These are phyloP conservation scores for Mactromeris polynyma DNA, from an alignment of 2,888 invertebrate genomes.

Conservation along the genomic window DNA sequence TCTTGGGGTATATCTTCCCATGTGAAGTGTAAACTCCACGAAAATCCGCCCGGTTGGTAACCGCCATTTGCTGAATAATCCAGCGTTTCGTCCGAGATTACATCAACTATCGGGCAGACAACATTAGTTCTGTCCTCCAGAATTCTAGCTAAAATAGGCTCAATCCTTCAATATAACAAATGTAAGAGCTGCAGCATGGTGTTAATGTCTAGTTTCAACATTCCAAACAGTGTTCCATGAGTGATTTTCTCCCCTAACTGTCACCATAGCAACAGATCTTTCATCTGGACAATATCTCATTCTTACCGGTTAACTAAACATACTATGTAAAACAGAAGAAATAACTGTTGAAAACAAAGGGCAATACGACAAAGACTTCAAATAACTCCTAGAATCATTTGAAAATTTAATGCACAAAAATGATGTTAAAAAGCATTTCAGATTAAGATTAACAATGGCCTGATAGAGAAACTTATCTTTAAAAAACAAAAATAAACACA, in stretches of 20 bases:
- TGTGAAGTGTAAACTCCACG: slow-evolving; percentile 93
- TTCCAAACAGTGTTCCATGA: slow-evolving; percentile 3
- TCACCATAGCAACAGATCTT: neutral
- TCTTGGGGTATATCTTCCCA: slow-evolving; percentile 89
- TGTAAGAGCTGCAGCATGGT: neutral
- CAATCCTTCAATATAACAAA: slow-evolving; percentile 89
- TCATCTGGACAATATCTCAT: neutral
- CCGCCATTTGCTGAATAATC: slow-evolving; percentile 79
- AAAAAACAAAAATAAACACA: too few species aligned
- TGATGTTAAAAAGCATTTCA: too few species aligned
- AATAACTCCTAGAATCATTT: too few species aligned
- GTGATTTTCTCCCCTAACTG: slow-evolving; percentile 1
- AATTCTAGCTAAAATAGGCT: slow-evolving; percentile 95
- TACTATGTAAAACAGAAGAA: neutral
- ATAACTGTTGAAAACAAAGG: too few species aligned
- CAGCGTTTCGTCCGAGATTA: slow-evolving; percentile 93
- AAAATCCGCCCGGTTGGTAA: slow-evolving; percentile 86
- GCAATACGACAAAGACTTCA: too few species aligned
- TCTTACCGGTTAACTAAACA: too few species aligned
- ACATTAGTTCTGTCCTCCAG: slow-evolving; percentile 93
- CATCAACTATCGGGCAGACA: slow-evolving; percentile 97
- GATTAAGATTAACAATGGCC: too few species aligned
- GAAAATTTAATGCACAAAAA: too few species aligned
- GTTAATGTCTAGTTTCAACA: neutral
- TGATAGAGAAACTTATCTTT: too few species aligned